Evolutionary conservation across 2,888 invertebrate species (phyloP).

Genomic region (Leptinotarsa tumamoca): DNA sequence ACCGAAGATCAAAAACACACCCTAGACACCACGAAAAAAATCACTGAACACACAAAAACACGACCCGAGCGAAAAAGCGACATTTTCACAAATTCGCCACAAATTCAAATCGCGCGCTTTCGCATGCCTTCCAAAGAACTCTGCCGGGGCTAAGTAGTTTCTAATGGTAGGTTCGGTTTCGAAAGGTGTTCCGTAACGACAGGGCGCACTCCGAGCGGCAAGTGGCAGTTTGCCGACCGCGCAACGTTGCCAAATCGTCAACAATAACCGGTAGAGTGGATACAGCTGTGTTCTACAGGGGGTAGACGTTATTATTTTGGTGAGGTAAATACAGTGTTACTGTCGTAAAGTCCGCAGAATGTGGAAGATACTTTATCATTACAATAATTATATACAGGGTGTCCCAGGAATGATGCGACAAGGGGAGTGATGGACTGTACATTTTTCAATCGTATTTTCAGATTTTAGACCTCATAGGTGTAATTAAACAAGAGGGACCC

Average conservation of each 20-base stretch:
- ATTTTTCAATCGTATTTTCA: too few species aligned
- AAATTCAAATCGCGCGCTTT: conserved; percentile 7
- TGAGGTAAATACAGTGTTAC: too few species aligned
- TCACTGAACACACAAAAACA: neutral
- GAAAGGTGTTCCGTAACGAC: conserved; percentile 18
- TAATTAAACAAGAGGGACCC: too few species aligned
- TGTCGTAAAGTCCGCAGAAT: too few species aligned
- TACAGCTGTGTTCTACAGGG: neutral
- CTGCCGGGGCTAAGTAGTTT: conserved; percentile 26
- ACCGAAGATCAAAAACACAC: conserved; percentile 13
- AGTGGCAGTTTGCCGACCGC: conserved; percentile 2
- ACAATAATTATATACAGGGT: too few species aligned
- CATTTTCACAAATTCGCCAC: neutral
- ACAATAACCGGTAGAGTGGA: neutral
- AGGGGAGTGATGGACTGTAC: too few species aligned
- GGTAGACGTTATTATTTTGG: too few species aligned
- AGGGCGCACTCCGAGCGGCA: conserved; percentile 22
- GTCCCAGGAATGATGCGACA: too few species aligned
- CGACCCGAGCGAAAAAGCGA: neutral
- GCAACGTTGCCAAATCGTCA: conserved; percentile 14
- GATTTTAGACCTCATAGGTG: too few species aligned
- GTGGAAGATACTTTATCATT: too few species aligned
- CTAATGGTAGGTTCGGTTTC: conserved; percentile 31
- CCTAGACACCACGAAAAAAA: neutral
- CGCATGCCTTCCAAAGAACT: neutral